phyloP scores from a whole-genome alignment of 2,797 vertebrate species.

The Falco biarmicus region DNA sequence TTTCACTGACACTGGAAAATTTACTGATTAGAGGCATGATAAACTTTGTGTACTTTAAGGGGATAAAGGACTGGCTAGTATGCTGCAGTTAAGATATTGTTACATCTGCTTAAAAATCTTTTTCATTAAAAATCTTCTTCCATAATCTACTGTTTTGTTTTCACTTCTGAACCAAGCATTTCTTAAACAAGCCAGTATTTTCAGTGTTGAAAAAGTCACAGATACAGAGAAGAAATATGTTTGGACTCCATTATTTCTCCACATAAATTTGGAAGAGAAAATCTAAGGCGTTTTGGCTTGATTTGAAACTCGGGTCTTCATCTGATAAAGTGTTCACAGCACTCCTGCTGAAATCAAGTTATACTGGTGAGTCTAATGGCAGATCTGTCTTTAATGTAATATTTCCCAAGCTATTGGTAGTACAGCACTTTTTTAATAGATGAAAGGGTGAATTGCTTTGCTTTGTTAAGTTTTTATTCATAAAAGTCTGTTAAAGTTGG shows the following conservation, averaged over 20 bases:
- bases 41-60: background rate
- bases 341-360: background rate
- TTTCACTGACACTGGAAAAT: conserved; percentile 12
- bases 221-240: background rate
- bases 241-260: background rate
- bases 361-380: background rate
- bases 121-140: background rate
- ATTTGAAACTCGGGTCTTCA: background rate
- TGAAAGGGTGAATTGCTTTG: background rate
- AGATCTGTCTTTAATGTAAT: background rate
- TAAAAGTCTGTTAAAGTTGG: background rate
- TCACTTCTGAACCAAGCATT: background rate
- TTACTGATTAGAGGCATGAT: conserved; percentile 2
- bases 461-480: conserved; percentile 31
- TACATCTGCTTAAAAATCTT: background rate
- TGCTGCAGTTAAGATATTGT: background rate
- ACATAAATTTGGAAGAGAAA: background rate
- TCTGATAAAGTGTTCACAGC: background rate
- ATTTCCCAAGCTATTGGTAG: background rate
- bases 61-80: background rate
- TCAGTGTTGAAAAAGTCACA: background rate
- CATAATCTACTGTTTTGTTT: background rate
- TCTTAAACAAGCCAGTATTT: background rate
- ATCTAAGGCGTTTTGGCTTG: background rate
- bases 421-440: background rate